Evolutionary conservation across 2,797 vertebrate genomes (phyloP), one percentile per base, ranked within the genome.

Genomic region (Sebastes nivosus): DNA sequence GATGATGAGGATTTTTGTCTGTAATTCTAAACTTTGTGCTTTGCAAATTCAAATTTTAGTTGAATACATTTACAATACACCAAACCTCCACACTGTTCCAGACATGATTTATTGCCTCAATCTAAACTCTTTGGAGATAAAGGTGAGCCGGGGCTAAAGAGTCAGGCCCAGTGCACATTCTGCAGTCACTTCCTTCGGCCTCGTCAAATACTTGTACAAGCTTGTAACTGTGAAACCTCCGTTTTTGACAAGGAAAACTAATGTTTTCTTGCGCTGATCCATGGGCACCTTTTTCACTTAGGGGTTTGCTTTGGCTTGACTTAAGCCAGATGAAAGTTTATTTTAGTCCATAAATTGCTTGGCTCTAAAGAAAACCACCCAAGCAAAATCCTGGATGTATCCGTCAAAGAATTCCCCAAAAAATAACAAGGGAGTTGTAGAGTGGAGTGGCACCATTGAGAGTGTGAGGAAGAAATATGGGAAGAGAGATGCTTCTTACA

Each of bases 241-340:
- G n/a, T 86, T 89, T 92, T 78, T 90, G 93, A 92, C 82, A 89
- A 84, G 91, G 87, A 88, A 93, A 89, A 88, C 85, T 52, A 88
- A 92, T 92, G 94, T 94, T 95, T 94, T 94, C 89, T 75, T 84
- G 88, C 91, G 66, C 78, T 88, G 87, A 94, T 94, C 81, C 88
- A 89, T 36, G 88, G 87, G 88, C 89, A 94, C 91, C 89, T 93
- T 92, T 90, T 94, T 94, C 87, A 91, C 92, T 81, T 61, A 75
- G 86, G 70, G 87, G 89, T 95, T 95, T 95, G 89, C 90, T 94
- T 96, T 95, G 94, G 93, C 93, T 82, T 86, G 82, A 87, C 82
- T 88, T 92, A 87, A 91, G 86, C 94, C 86, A 94, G 88, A 94
- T 95, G 92, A 95, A 94, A 88, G 91, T 96, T 95, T 95, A 92